Base-by-base conservation (phyloP, 1,140 invertebrate genomes). In the Pristionchus pacificus region DNA sequence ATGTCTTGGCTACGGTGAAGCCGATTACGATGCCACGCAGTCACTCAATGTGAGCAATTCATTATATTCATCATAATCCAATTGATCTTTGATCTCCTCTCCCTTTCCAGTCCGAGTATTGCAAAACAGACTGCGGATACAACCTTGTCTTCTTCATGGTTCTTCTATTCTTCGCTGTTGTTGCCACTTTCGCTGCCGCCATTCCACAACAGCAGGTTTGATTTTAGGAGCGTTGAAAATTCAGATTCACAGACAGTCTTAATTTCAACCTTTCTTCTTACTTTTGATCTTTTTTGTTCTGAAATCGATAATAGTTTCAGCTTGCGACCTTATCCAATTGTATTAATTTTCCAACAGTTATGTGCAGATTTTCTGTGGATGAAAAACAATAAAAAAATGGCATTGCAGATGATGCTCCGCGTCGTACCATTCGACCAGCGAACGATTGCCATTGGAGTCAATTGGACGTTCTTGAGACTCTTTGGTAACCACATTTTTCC, bases 391-490 rank as follows among this genome's bases (percentile, higher is more conserved):
- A n/a, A n/a, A n/a, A n/a, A n/a, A n/a, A n/a, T n/a, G n/a, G n/a
- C n/a, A n/a, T 72, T 77, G 65, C 49, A 80, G 81, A 84, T 83
- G 27, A 83, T 83, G 80, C 74, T 83, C 14, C 71, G 81, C 15
- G 82, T 83, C 2, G 78, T 83, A 58, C 81, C 81, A 19, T 82
- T 83, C 65, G 80, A 83, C 61, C 82, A 84, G 65, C 65, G 81
- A 60, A 83, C 82, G 33, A 68, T 82, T 1, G 82, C 77, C n/a
- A 80, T 82, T 59, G 81, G 81, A 32, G 71, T 82, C 33, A 77
- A 83, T 63, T 82, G 81, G 81, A 82, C 81, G 1, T 82, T 82
- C 38, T 65, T 84, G 14, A 66, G 82, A 29, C 60, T 82, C n/a
- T 70, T 83, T 28, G 79, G 77, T 78, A 49, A 28, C 6, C 30